These are phyloP conservation scores for Palythoa caribaeorum DNA, from an alignment of 92 coral and sea anemone genomes.

Conservation along the genomic window DNA sequence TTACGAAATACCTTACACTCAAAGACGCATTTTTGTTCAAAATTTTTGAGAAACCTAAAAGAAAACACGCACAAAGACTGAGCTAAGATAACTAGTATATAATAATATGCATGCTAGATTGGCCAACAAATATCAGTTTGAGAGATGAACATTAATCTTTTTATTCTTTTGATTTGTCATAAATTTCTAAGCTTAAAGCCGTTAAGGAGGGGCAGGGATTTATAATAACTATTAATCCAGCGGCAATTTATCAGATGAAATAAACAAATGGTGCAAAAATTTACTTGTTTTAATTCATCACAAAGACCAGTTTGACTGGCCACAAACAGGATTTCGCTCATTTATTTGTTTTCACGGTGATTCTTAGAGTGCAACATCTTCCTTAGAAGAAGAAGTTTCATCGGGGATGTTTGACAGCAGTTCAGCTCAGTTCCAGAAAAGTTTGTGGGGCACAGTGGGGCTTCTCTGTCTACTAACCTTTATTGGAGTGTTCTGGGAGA, in stretches of 20 bases:
- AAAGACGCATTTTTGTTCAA: too few relatives aligned
- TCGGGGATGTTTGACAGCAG: conserved; percentile 35
- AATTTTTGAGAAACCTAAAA: too few relatives aligned
- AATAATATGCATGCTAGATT: too few relatives aligned
- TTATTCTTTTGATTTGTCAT: too few relatives aligned
- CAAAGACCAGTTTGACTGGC: neutral
- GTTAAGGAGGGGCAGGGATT: neutral
- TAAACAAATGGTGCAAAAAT: neutral
- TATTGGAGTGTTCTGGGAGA: conserved; percentile 1
- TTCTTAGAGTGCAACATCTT: neutral
- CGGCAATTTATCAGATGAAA: too few relatives aligned
- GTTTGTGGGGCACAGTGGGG: neutral
- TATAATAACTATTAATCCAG: neutral
- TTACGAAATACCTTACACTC: too few relatives aligned
- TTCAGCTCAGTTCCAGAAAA: neutral
- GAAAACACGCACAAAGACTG: too few relatives aligned
- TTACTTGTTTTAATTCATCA: neutral
- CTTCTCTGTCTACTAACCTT: neutral
- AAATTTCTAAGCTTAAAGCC: too few relatives aligned
- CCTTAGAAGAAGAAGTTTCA: conserved; percentile 14
- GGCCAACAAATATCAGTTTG: too few relatives aligned
- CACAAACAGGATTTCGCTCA: neutral
- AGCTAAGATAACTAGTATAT: too few relatives aligned
- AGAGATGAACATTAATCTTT: too few relatives aligned
- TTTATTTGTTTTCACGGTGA: neutral